Conservation (phyloP, 2,797 vertebrate genomes). For the Eulemur albifrons region DNA sequence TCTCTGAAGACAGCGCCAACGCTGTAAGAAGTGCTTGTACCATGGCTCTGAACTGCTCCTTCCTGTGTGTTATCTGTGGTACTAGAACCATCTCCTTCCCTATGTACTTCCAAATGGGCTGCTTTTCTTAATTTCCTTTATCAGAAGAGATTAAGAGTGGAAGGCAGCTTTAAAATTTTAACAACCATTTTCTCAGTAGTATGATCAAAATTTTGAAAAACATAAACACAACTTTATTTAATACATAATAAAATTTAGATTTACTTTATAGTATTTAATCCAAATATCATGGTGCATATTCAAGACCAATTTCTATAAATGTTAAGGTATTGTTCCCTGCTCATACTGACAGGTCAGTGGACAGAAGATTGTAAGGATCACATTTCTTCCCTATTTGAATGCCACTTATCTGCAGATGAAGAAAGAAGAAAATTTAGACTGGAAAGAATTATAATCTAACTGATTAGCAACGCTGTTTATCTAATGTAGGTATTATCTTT, state of each 20-base stretch:
- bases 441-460: constrained; percentile 46
- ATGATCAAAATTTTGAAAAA: constrained; percentile 69
- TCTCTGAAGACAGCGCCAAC: constrained; percentile 96
- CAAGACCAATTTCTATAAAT: constrained; percentile 46
- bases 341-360: constrained; percentile 18
- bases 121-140: constrained; percentile 99
- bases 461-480: constrained; percentile 22
- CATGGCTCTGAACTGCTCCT: constrained; percentile 90
- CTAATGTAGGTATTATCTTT: neutral
- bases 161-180: constrained; percentile 83
- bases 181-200: constrained; percentile 68
- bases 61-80: constrained; percentile 99
- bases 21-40: constrained; percentile 90
- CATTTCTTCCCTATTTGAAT: constrained; percentile 37
- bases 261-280: constrained; percentile 29
- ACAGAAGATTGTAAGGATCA: neutral
- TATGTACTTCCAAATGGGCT: constrained; percentile 98
- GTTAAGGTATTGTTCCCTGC: constrained; percentile 15
- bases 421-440: constrained; percentile 51
- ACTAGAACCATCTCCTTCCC: constrained; percentile 99
- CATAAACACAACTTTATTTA: constrained; percentile 71
- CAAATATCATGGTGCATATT: constrained; percentile 22
- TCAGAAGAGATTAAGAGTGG: constrained; percentile 89
- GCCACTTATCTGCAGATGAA: constrained; percentile 40
- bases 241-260: constrained; percentile 41